phyloP scores from a whole-genome alignment of 2,888 invertebrate genomes.

The Eristalis tenax region DNA sequence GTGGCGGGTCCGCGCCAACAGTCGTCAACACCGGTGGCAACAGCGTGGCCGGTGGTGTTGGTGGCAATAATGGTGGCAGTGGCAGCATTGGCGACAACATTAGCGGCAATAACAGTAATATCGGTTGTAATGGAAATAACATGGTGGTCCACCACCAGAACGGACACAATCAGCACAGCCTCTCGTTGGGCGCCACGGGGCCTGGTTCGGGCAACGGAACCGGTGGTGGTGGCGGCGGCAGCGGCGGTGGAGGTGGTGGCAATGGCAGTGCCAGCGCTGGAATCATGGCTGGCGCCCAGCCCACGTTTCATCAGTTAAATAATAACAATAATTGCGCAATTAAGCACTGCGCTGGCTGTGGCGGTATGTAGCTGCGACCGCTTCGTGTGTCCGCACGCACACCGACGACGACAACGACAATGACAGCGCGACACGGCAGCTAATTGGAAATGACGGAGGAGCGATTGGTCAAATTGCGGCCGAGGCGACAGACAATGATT shows the following conservation, averaged over 20 bases:
- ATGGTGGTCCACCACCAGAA: slow-evolving; percentile 73
- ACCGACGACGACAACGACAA: neutral
- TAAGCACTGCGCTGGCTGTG: slow-evolving; percentile 93
- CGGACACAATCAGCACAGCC: slow-evolving; percentile 58
- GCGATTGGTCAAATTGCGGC: slow-evolving; percentile 38
- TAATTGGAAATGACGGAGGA: slow-evolving; percentile 48
- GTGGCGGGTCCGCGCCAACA: slow-evolving; percentile 22
- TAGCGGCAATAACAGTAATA: slow-evolving; percentile 51
- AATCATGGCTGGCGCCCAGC: slow-evolving; percentile 47
- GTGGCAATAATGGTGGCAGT: slow-evolving; percentile 36
- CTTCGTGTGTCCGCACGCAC: neutral
- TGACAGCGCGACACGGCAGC: neutral
- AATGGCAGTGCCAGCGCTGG: slow-evolving; percentile 38
- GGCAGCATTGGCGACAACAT: slow-evolving; percentile 55
- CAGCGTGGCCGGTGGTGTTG: slow-evolving; percentile 20
- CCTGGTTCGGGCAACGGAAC: neutral
- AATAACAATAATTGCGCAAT: slow-evolving; percentile 80
- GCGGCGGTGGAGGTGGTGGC: neutral
- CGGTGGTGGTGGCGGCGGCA: neutral
- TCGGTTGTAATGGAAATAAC: slow-evolving; percentile 68
- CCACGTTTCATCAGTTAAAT: slow-evolving; percentile 75
- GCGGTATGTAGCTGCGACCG: slow-evolving; percentile 82
- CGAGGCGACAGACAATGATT: slow-evolving; percentile 14
- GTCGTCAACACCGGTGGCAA: slow-evolving; percentile 33
- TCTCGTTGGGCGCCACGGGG: slow-evolving; percentile 40